phyloP scores from a whole-genome alignment of 2,888 invertebrate genomes.

The Polylopha cassiicola region DNA sequence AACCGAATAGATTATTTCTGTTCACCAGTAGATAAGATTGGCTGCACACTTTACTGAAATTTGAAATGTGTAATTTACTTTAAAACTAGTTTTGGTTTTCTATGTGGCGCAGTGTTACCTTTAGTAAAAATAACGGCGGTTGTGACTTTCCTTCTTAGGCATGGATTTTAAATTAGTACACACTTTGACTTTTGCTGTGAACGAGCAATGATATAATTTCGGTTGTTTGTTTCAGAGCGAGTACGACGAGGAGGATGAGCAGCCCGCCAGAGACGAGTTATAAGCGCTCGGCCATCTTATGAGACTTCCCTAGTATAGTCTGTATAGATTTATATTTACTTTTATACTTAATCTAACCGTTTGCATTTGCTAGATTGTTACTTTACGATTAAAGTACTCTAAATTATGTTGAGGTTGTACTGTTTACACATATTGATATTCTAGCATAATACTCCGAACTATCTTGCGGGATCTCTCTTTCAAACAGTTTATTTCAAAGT shows the following conservation, averaged over 20 bases:
- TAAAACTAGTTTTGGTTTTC: too few relatives aligned
- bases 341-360: constrained; percentile 54
- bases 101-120: too few relatives aligned
- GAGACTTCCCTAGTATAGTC: constrained; percentile 70
- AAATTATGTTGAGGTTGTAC: constrained; percentile 42
- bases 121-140: too few relatives aligned
- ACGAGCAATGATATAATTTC: neutral
- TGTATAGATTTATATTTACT: constrained; percentile 67
- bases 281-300: constrained; percentile 68
- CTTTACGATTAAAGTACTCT: constrained; percentile 35
- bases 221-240: constrained; percentile 55
- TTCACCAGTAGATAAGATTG: too few relatives aligned
- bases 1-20: too few relatives aligned
- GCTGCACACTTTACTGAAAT: too few relatives aligned
- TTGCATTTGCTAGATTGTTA: constrained; percentile 62
- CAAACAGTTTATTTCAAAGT: neutral
- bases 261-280: constrained; percentile 86
- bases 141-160: too few relatives aligned
- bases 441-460: constrained; percentile 17
- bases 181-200: too few relatives aligned
- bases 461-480: constrained; percentile 1
- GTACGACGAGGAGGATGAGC: constrained; percentile 84
- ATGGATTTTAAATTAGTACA: too few relatives aligned
- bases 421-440: constrained; percentile 18
- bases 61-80: too few relatives aligned